Evolutionary conservation across 2,888 invertebrate genomes (phyloP), one percentile per base, ranked within the genome.

Genomic region (Shargacucullia verbasci): DNA sequence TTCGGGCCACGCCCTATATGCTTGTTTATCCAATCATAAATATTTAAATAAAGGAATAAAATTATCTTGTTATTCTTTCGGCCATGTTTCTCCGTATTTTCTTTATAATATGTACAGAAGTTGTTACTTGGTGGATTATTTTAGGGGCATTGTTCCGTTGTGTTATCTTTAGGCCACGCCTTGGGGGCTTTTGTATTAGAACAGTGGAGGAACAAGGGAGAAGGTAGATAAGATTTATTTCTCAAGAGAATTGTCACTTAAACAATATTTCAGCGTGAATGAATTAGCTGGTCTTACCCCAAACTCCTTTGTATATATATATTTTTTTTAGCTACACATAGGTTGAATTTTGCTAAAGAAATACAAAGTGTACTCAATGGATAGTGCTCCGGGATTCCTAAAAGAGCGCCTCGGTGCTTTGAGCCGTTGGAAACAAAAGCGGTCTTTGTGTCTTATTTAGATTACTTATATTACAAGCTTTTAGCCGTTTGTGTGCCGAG

Each of bases 11-110:
- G 49, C 11, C 54, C 52, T 29, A 9, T 54, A 48, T 47, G 33
- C 43, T 27, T 20, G 56, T 57, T 61, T 52, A 55, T 58, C 40
- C 37, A 57, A 53, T 59, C 40, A 57, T 60, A 64, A 46, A 69
- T 55, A 58, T 70, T 65, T 55, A 54, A 72, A 68, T 48, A 57
- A 55, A 57, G 12, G 46, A 38, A 54, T 57, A 54, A 60, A 48
- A 53, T 49, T 53, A 15, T 43, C 38, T 48, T 56, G 47, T 63
- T 59, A 58, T 29, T 41, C 40, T 52, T 29, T 8, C 10, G 33
- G 49, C 15, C 34, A 7, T 50, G 39, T 47, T 53, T 31, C 14
- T 38, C 29, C 37, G 25, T 43, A 37, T 67, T 62, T 53, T 50
- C 20, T 41, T 44, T 44, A 12, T 33, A 33, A 14, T 25, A 35